phyloP scores from a whole-genome alignment of 2,888 invertebrate genomes.

The Platycheirus albimanus region DNA sequence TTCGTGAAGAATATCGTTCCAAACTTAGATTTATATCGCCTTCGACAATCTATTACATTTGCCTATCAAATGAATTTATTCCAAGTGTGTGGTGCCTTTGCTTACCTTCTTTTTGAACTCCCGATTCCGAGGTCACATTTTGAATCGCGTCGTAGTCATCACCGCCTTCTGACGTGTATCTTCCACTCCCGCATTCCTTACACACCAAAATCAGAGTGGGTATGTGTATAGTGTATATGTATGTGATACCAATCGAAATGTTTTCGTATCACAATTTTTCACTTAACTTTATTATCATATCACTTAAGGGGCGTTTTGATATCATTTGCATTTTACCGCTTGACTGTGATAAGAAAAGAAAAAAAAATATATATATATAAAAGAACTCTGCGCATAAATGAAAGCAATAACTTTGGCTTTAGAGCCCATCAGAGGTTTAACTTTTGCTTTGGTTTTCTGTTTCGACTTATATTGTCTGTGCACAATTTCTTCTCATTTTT shows the following conservation, averaged over 20 bases:
- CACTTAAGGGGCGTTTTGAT: slow-evolving; percentile 60
- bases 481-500: too few relatives aligned
- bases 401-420: slow-evolving; percentile 17
- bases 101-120: background rate
- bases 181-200: background rate
- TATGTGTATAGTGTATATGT: too few relatives aligned
- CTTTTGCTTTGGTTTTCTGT: slow-evolving; percentile 7
- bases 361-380: slow-evolving; percentile 2
- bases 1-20: background rate
- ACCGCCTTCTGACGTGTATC: background rate
- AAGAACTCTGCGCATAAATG: slow-evolving; percentile 13
- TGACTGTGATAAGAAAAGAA: slow-evolving; percentile 7
- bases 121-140: background rate
- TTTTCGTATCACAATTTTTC: slow-evolving; percentile 53
- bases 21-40: background rate
- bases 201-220: too few relatives aligned
- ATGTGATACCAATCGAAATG: slow-evolving; percentile 47
- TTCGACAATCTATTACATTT: slow-evolving; percentile 1
- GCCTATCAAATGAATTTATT: background rate
- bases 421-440: slow-evolving; percentile 22
- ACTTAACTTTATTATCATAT: slow-evolving; percentile 68
- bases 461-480: slow-evolving; percentile 28
- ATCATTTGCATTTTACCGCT: slow-evolving; percentile 48
- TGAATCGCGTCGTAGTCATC: too few relatives aligned
- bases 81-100: background rate